phyloP scores from a whole-genome alignment of 2,888 invertebrate species.

The Cryptocephalus moraei region DNA sequence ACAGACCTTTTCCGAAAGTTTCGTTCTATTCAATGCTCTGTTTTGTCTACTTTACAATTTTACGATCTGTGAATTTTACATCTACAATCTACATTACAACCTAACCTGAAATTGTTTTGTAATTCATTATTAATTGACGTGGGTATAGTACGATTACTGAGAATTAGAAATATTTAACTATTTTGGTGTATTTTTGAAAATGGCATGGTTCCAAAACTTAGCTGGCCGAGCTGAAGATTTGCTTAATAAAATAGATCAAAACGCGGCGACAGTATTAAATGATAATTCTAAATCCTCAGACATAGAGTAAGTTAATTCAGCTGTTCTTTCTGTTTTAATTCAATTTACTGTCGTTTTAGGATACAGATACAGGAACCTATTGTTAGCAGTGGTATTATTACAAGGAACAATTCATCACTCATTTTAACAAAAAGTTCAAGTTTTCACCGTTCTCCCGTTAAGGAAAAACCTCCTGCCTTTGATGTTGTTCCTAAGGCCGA shows the following conservation, averaged over 20 bases:
- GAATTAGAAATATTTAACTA: no score
- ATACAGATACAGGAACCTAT: conserved; percentile 6
- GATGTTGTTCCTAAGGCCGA: not conserved
- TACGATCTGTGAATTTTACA: no score
- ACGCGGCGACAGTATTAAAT: conserved; percentile 54
- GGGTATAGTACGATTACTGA: no score
- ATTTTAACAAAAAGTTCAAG: conserved; percentile 6
- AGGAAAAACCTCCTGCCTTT: conserved; percentile 4
- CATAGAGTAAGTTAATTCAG: conserved; percentile 7
- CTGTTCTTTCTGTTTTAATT: not conserved
- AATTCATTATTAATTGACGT: no score
- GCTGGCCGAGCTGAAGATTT: conserved; percentile 65
- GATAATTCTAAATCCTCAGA: conserved; percentile 16
- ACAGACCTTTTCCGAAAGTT: no score
- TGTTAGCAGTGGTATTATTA: not conserved
- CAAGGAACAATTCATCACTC: conserved; percentile 1
- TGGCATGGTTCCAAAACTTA: conserved; percentile 64
- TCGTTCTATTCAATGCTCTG: no score
- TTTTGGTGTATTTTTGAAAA: conserved; percentile 20
- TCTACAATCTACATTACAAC: no score
- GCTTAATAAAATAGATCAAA: conserved; percentile 63
- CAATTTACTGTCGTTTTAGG: conserved; percentile 6
- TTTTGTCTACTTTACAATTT: no score
- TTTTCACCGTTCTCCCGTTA: conserved; percentile 6
- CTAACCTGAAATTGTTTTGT: no score